Percentiles rank a stretch among this genome's conserved stretches.
These are phyloP conservation scores for Erythrocebus patas DNA, from an alignment of 2,113 vertebrate species.

Conservation along the genomic window DNA sequence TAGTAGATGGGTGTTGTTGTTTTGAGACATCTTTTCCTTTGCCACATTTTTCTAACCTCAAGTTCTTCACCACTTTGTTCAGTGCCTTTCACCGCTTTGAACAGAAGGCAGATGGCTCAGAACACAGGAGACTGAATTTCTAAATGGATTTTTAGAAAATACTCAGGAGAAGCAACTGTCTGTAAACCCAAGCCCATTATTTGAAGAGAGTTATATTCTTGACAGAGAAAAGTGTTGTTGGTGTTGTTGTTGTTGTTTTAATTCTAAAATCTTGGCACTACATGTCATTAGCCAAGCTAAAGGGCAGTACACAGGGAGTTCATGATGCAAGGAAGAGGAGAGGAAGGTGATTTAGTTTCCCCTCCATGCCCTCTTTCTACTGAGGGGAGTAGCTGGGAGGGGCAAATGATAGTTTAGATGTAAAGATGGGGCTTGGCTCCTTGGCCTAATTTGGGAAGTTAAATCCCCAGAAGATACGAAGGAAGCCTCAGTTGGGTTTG, in stretches of 20 bases:
- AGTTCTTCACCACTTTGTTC: background rate
- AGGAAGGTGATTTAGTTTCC: background rate
- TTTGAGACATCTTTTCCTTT: background rate
- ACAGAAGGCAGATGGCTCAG: background rate
- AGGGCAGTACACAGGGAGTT: background rate
- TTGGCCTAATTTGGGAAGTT: background rate
- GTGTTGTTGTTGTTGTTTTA: background rate
- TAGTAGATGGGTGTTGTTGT: background rate
- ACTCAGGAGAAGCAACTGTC: background rate
- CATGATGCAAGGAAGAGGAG: background rate
- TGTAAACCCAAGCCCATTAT: background rate
- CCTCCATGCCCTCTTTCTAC: background rate
- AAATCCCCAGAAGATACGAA: background rate
- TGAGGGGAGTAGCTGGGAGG: background rate
- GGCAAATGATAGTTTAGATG: background rate
- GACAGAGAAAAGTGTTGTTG: background rate
- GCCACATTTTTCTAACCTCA: background rate
- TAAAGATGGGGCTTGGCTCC: background rate
- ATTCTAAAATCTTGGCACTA: background rate
- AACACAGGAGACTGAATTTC: background rate
- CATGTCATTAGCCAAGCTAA: background rate
- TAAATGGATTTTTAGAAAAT: slow-evolving; percentile 4
- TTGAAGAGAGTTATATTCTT: background rate
- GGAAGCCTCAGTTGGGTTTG: background rate
- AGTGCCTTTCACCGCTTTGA: background rate